A percentile compares a stretch with the other conserved stretches of the same genome.
These are phyloP conservation scores for Hydractinia echinata DNA, from an alignment of 30 jellyfish, hydroid and myxozoan genomes.

Conservation along the genomic window DNA sequence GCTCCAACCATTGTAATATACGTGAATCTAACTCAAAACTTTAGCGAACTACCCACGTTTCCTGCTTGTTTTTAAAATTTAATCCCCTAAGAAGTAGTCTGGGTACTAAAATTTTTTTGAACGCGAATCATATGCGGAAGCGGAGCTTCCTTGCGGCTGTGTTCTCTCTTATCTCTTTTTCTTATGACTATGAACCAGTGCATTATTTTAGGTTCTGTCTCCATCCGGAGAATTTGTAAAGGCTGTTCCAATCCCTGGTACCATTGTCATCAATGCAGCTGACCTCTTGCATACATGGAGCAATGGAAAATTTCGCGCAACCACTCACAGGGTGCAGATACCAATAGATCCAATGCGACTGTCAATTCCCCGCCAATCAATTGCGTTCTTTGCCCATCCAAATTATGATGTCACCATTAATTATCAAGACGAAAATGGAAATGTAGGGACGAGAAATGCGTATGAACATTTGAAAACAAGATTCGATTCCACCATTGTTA, in stretches of 20 bases:
- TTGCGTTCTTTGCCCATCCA: conserved; percentile 35
- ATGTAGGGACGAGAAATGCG: background rate
- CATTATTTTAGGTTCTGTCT: conserved; percentile 19
- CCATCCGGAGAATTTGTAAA: conserved; percentile 30
- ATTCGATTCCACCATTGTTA: background rate
- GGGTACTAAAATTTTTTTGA: too few species aligned
- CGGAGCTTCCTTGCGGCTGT: too few species aligned
- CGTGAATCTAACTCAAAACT: too few species aligned
- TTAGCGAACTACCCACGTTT: too few species aligned
- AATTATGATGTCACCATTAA: background rate
- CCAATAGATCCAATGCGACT: background rate
- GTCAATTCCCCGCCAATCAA: conserved; percentile 4
- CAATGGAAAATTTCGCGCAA: conserved; percentile 17
- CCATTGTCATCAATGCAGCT: conserved; percentile 35
- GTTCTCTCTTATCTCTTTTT: too few species aligned
- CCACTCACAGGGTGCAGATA: conserved; percentile 11
- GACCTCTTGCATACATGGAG: conserved; percentile 23
- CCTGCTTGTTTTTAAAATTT: too few species aligned
- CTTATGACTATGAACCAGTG: too few species aligned
- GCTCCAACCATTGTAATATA: too few species aligned
- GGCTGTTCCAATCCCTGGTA: conserved; percentile 36
- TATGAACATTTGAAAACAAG: conserved; percentile 21
- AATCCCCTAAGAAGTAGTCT: too few species aligned
- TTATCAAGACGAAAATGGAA: conserved; percentile 12
- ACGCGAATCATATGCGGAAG: too few species aligned